These are phyloP conservation scores for Cryptotermes secundus DNA, from an alignment of 1,140 invertebrate species.

Conservation along the genomic window DNA sequence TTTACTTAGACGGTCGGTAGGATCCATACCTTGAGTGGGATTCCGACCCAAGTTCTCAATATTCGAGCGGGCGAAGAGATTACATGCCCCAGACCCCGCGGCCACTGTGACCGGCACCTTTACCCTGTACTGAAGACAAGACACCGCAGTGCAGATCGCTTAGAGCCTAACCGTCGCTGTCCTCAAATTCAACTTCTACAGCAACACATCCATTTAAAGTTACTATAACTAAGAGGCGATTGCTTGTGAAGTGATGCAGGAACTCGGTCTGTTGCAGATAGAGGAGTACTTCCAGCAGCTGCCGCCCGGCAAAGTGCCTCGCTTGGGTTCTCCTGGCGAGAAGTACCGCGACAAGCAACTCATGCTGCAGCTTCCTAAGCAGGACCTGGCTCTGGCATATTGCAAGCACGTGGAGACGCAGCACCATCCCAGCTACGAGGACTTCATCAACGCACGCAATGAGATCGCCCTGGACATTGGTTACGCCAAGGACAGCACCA, in stretches of 20 bases:
- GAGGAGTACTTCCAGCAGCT: conserved; percentile 74
- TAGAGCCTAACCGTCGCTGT: no score
- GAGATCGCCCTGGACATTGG: conserved; percentile 95
- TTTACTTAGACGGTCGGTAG: no score
- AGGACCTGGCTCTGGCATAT: conserved; percentile 87
- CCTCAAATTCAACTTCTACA: no score
- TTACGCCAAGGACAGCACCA: conserved; percentile 52
- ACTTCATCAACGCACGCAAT: conserved; percentile 89
- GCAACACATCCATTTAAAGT: no score
- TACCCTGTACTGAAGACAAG: no score
- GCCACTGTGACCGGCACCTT: no score
- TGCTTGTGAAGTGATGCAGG: not conserved
- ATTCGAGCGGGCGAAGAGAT: no score
- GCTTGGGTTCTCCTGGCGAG: conserved; percentile 73
- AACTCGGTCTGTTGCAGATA: conserved; percentile 47
- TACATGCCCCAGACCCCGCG: no score
- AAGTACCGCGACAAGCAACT: conserved; percentile 78
- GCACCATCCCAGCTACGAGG: conserved; percentile 75
- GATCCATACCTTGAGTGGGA: no score
- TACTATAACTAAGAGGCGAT: no score
- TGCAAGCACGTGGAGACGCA: conserved; percentile 81
- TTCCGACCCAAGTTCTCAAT: no score
- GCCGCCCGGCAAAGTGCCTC: conserved; percentile 75
- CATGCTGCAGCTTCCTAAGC: conserved; percentile 87
- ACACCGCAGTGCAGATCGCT: no score